Conservation (phyloP, 2,113 vertebrate species). For the Craseonycteris thonglongyai region DNA sequence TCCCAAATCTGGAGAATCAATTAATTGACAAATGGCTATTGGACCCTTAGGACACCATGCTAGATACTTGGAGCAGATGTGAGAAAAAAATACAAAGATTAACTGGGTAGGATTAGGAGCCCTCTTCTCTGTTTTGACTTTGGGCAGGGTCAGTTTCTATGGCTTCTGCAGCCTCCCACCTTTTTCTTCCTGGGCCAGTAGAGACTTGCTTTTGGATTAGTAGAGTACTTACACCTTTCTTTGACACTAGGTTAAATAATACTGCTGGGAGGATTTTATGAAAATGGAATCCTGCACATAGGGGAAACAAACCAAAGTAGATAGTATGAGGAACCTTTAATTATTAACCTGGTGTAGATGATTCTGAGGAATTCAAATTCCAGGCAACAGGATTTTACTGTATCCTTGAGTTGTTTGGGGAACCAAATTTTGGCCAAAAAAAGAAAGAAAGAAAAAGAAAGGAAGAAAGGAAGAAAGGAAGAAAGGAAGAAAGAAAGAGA, state of each 20-base stretch:
- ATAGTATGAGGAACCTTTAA: slow-evolving; percentile 36
- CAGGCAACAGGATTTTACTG: slow-evolving; percentile 6
- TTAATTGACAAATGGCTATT: not conserved
- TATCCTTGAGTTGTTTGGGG: not conserved
- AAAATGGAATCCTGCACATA: slow-evolving; percentile 42
- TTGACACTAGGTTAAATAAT: slow-evolving; percentile 33
- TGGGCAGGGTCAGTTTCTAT: slow-evolving; percentile 46
- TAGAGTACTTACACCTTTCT: slow-evolving; percentile 33
- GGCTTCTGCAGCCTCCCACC: not conserved
- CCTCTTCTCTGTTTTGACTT: slow-evolving; percentile 5
- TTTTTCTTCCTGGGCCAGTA: slow-evolving; percentile 7
- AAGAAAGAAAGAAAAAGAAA: too few species aligned
- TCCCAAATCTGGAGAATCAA: not conserved
- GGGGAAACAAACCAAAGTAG: slow-evolving; percentile 54
- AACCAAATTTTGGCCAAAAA: not conserved
- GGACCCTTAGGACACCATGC: not conserved
- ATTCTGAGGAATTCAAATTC: slow-evolving; percentile 51
- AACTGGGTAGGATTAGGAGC: not conserved
- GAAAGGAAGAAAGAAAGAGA: too few species aligned
- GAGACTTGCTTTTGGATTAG: slow-evolving; percentile 31
- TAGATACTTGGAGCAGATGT: not conserved
- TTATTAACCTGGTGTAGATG: slow-evolving; percentile 48
- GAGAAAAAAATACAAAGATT: not conserved
- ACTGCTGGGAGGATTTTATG: slow-evolving; percentile 32
- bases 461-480: too few species aligned